Conservation (phyloP, 2,797 vertebrate genomes). For the Champsocephalus gunnari region DNA sequence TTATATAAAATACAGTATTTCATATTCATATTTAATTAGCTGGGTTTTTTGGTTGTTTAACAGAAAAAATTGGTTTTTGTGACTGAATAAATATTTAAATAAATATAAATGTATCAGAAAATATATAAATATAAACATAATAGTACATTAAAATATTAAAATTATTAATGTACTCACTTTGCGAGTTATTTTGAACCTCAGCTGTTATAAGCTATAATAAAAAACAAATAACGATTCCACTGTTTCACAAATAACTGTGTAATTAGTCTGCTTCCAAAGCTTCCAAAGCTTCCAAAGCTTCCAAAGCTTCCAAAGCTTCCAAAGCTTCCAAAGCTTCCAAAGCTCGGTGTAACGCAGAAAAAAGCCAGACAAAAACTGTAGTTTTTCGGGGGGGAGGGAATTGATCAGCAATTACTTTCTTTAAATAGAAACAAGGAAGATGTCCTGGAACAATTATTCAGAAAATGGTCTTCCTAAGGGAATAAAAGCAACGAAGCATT, state of each 20-base stretch:
- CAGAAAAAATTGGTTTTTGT: too few relatives aligned
- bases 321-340: too few relatives aligned
- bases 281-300: too few relatives aligned
- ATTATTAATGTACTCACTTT: not conserved
- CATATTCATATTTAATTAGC: too few relatives aligned
- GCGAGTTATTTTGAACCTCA: not conserved
- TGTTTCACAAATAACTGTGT: constrained; percentile 4
- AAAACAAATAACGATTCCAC: not conserved
- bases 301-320: too few relatives aligned
- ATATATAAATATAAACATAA: not conserved
- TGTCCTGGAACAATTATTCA: constrained; percentile 1
- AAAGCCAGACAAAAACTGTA: constrained; percentile 10
- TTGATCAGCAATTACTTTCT: constrained; percentile 22
- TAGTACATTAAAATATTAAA: too few relatives aligned
- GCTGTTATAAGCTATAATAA: constrained; percentile 9
- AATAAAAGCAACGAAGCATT: not conserved
- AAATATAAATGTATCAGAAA: not conserved
- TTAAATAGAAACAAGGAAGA: constrained; percentile 17
- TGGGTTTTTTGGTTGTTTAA: too few relatives aligned
- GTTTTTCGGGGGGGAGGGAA: not conserved
- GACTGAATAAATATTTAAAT: not conserved
- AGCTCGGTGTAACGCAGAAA: not conserved
- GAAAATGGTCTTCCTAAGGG: not conserved
- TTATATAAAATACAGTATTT: not conserved
- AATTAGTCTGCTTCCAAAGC: constrained; percentile 4